These are phyloP conservation scores for Eumeta japonica DNA, from an alignment of 1,140 invertebrate genomes.

Conservation along the genomic window DNA sequence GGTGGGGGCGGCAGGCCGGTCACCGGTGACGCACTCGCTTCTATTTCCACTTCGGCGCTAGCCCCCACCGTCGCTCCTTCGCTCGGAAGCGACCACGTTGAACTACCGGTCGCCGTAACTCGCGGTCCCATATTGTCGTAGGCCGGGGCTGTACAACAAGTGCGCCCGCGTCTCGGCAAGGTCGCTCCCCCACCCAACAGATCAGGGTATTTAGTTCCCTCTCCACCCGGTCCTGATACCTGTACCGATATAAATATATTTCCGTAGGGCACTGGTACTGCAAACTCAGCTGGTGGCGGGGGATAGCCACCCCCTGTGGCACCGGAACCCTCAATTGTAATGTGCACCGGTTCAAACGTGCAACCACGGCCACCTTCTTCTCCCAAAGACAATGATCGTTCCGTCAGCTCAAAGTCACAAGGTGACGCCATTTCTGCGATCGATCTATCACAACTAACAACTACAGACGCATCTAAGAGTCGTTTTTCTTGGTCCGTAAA, in stretches of 20 bases:
- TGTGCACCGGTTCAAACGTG: constrained; percentile 59
- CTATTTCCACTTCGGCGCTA: constrained; percentile 28
- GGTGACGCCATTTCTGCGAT: constrained; percentile 55
- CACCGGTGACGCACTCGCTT: constrained; percentile 38
- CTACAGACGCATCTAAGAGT: constrained; percentile 71
- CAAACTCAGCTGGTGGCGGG: constrained; percentile 52
- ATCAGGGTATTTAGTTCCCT: constrained; percentile 64
- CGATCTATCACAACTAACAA: constrained; percentile 70
- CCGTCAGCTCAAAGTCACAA: constrained; percentile 61
- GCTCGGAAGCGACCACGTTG: constrained; percentile 76
- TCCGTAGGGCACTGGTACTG: constrained; percentile 47
- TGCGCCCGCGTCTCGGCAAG: constrained; percentile 35
- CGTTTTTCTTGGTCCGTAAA: constrained; percentile 85
- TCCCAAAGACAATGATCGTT: constrained; percentile 36
- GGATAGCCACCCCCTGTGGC: constrained; percentile 48
- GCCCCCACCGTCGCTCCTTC: no score
- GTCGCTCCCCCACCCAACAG: constrained; percentile 55
- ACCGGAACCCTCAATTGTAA: constrained; percentile 72
- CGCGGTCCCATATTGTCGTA: constrained; percentile 89
- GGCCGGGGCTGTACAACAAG: constrained; percentile 55
- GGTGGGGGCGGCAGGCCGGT: constrained; percentile 43
- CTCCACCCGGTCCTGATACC: constrained; percentile 56
- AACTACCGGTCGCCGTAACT: constrained; percentile 80
- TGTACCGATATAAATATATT: constrained; percentile 57
- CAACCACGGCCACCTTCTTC: constrained; percentile 43